Base-by-base conservation (phyloP, 64 coral and sea anemone genomes). In the Montipora cactus region DNA sequence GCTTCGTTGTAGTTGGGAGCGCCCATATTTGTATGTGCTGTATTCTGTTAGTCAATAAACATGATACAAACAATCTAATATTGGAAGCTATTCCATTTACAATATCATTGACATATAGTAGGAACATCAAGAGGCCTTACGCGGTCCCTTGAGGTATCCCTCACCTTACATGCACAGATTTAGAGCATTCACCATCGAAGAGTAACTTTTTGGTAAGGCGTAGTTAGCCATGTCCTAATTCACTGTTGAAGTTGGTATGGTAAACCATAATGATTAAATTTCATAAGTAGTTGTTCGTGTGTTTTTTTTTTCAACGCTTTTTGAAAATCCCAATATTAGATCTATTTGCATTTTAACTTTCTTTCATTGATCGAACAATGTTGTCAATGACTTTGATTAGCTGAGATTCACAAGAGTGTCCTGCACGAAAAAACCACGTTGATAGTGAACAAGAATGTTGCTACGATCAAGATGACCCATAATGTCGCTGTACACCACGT, bases 321-420 rank as follows among this genome's bases (percentile, higher is more conserved):
- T 25, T 25, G 25, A 25, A 25, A 25, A 25, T 25, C 25, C 22
- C 25, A 25, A 25, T 25, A 25, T 25, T 25, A 25, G 25, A 25
- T 25, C 25, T 25, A 25, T 25, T 25, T 25, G 25, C 25, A 25
- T 25, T 25, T 25, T 25, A 25, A 25, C 25, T 25, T 25, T 25
- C 25, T 25, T 25, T 25, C 25, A 25, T 25, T 25, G 25, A 25
- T 25, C 25, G 25, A 25, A 25, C 25, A 25, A 25, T 25, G 16
- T 76, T 71, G 59, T 85, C 90, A 78, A 92, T 74, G 44, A 69
- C 73, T 1, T 74, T 92, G 21, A 83, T 74, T 2, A 92, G 23
- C 1, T 81, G 18, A 25, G 25, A 25, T 25, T 59, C 49, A 80
- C 75, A 91, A 91, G 71, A 81, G 57, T 67, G 73, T 6, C 88